These are phyloP conservation scores for Psilanteris sp. DNA, from an alignment of 1,140 invertebrate species.

Conservation along the genomic window DNA sequence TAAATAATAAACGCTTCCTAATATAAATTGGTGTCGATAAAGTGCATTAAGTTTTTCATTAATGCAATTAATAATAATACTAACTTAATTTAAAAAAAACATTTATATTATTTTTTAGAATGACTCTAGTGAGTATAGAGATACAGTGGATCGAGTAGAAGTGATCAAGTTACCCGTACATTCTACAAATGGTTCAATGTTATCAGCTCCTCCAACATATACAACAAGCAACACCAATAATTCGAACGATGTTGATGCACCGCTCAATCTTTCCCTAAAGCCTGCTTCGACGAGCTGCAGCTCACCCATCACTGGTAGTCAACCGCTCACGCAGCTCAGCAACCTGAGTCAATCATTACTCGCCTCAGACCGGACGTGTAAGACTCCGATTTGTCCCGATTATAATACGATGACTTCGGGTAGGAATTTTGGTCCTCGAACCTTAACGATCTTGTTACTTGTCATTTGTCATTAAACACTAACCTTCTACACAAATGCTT, in stretches of 20 bases:
- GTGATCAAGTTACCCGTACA: conserved; percentile 87
- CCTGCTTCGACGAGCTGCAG: conserved; percentile 80
- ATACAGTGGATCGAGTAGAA: conserved; percentile 84
- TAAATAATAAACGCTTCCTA: no score
- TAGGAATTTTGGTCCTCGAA: conserved; percentile 48
- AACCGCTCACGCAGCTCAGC: conserved; percentile 81
- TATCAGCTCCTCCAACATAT: conserved; percentile 76
- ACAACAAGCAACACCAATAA: conserved; percentile 78
- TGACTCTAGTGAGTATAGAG: conserved; percentile 73
- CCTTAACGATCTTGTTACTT: conserved; percentile 16
- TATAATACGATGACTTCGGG: conserved; percentile 54
- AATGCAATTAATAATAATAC: no score
- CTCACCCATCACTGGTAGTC: conserved; percentile 74
- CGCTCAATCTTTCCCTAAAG: conserved; percentile 90
- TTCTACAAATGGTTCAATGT: conserved; percentile 78
- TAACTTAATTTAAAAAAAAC: no score
- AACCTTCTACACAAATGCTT: no score
- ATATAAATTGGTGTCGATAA: no score
- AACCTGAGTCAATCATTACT: conserved; percentile 80
- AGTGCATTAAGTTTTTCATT: no score
- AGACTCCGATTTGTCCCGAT: conserved; percentile 67
- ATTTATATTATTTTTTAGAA: conserved; percentile 57
- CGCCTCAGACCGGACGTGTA: conserved; percentile 81
- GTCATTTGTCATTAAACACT: conserved; percentile 8
- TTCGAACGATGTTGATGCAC: conserved; percentile 84